Evolutionary conservation across 2,797 vertebrate species (phyloP).

Genomic region (Sebastolobus alascanus): DNA sequence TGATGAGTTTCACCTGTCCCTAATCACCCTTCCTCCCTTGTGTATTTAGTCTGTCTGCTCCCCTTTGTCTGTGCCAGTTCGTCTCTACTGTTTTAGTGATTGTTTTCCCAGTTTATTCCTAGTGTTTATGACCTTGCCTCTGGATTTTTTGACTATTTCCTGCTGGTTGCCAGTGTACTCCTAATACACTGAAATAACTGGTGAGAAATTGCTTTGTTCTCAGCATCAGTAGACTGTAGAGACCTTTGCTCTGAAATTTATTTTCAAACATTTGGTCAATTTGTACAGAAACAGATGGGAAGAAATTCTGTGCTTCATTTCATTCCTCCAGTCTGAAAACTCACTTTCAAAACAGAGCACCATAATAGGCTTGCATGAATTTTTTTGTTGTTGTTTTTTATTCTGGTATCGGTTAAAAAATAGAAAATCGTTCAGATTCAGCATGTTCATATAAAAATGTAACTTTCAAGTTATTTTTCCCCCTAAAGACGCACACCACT

Average conservation of each 20-base stretch:
- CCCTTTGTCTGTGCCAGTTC: too few relatives aligned
- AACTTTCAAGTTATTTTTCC: slow-evolving; percentile 36
- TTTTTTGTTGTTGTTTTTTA: slow-evolving; percentile 4
- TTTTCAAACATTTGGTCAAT: slow-evolving; percentile 1
- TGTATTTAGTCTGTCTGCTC: too few relatives aligned
- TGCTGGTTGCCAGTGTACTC: too few relatives aligned
- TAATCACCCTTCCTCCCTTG: too few relatives aligned
- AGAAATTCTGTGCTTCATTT: slow-evolving; percentile 3
- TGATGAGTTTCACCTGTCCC: too few relatives aligned
- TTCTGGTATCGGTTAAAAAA: slow-evolving; percentile 21
- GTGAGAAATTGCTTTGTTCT: slow-evolving; percentile 1
- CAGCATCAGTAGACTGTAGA: not conserved
- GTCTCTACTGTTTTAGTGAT: too few relatives aligned
- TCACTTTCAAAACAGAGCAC: accelerated
- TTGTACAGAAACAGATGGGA: slow-evolving; percentile 7
- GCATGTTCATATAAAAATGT: slow-evolving; percentile 16
- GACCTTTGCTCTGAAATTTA: not conserved
- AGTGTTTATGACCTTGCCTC: too few relatives aligned
- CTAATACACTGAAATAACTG: not conserved
- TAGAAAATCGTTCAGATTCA: slow-evolving; percentile 31
- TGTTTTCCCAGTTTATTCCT: too few relatives aligned
- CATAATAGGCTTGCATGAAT: not conserved
- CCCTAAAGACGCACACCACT: slow-evolving; percentile 4
- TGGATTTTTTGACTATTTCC: too few relatives aligned
- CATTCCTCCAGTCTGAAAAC: slow-evolving; percentile 5